Evolutionary conservation across 2,797 vertebrate genomes (phyloP).

Genomic region (Hyperoplus immaculatus): DNA sequence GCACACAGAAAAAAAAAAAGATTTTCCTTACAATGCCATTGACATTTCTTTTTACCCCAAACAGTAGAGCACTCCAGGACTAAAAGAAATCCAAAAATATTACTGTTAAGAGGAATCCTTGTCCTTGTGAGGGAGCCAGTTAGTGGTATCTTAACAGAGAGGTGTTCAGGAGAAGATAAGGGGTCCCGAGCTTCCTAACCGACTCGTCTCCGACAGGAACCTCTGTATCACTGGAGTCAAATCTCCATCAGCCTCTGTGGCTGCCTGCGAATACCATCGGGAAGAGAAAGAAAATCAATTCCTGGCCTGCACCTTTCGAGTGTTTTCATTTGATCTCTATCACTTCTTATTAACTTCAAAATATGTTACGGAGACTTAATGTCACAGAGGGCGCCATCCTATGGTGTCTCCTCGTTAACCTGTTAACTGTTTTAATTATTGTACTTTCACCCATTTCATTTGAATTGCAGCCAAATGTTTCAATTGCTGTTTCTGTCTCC

Average conservation of each 20-base stretch:
- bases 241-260: slow-evolving; percentile 65
- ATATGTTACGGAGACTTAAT: slow-evolving; percentile 47
- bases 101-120: slow-evolving; percentile 32
- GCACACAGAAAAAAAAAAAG: slow-evolving; percentile 24
- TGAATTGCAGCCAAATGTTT: too few species aligned
- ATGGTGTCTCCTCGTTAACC: background rate
- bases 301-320: slow-evolving; percentile 43
- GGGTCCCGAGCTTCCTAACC: slow-evolving; percentile 10
- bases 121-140: slow-evolving; percentile 46
- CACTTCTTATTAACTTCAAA: slow-evolving; percentile 62
- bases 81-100: slow-evolving; percentile 44
- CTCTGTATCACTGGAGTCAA: slow-evolving; percentile 57
- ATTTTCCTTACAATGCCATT: slow-evolving; percentile 20
- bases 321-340: slow-evolving; percentile 68
- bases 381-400: slow-evolving; percentile 4
- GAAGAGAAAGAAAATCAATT: slow-evolving; percentile 61
- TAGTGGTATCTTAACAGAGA: slow-evolving; percentile 45
- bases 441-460: too few species aligned
- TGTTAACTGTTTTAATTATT: background rate
- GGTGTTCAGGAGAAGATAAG: slow-evolving; percentile 68
- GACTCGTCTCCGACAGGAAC: slow-evolving; percentile 35
- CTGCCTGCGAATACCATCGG: slow-evolving; percentile 48
- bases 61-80: slow-evolving; percentile 37
- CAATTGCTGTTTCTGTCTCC: too few species aligned
- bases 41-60: slow-evolving; percentile 19